Evolutionary conservation across 1,140 invertebrate genomes (phyloP).

Genomic region (Drosophila lini): DNA sequence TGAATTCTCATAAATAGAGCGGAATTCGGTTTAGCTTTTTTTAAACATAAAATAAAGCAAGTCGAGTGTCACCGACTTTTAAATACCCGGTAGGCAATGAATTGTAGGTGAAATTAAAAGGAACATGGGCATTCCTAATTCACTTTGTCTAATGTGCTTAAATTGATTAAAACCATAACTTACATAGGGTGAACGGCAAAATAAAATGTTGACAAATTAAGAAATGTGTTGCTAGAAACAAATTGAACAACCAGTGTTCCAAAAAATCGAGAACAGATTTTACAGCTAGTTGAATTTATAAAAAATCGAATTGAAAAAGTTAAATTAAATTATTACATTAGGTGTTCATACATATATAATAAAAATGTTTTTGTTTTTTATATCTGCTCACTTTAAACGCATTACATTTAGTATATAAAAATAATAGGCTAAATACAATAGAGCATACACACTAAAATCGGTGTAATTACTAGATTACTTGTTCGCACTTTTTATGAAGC

Average conservation of each 20-base stretch:
- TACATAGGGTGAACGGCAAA: not conserved
- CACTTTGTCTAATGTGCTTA: not conserved
- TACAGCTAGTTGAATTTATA: too few species aligned
- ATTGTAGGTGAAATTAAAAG: not conserved
- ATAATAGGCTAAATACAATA: too few species aligned
- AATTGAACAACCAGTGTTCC: not conserved
- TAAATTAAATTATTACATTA: too few species aligned
- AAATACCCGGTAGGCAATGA: not conserved
- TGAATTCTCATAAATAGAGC: constrained; percentile 21
- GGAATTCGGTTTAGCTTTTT: constrained; percentile 15
- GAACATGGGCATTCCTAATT: not conserved
- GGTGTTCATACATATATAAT: too few species aligned
- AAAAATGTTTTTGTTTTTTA: too few species aligned
- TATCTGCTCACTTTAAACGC: too few species aligned
- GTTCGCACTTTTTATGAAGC: too few species aligned
- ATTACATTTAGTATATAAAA: too few species aligned
- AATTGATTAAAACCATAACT: not conserved
- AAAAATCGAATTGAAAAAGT: too few species aligned
- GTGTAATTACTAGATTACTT: too few species aligned
- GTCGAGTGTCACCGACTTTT: not conserved
- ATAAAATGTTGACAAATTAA: not conserved
- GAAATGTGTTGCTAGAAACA: not conserved
- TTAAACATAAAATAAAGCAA: not conserved
- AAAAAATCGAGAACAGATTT: not conserved
- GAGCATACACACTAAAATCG: too few species aligned